A percentile compares a stretch with the other conserved stretches of the same genome.
Conservation (phyloP, 2,888 invertebrate genomes). For the Andrena fulva region DNA sequence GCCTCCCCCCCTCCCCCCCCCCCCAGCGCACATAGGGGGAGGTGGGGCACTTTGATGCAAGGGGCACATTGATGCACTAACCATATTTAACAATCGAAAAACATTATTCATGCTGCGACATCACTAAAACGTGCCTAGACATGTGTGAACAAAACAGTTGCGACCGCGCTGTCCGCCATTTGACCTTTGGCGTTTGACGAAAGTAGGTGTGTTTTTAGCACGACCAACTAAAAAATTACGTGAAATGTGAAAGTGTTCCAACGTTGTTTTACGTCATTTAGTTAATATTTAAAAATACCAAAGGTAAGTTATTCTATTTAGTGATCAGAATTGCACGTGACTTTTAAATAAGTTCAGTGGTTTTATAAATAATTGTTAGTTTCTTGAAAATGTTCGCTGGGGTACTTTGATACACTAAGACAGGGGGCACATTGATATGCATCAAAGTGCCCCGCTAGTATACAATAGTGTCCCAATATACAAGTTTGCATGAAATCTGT, state of each 20-base stretch:
- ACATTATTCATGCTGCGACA: too few relatives aligned
- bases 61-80: too few relatives aligned
- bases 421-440: slow-evolving; percentile 1
- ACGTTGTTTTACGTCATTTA: slow-evolving; percentile 5
- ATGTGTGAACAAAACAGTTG: too few relatives aligned
- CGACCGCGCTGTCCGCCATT: too few relatives aligned
- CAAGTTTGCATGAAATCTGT: slow-evolving; percentile 4
- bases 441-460: slow-evolving; percentile 4
- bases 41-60: too few relatives aligned
- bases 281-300: slow-evolving; percentile 4
- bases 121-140: too few relatives aligned
- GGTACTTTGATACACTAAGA: slow-evolving; percentile 3
- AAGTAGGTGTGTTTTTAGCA: background rate
- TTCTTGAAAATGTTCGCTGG: slow-evolving; percentile 2
- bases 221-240: slow-evolving; percentile 1
- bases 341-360: slow-evolving; percentile 4
- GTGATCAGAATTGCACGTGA: background rate
- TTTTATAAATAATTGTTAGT: background rate
- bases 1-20: too few relatives aligned
- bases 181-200: too few relatives aligned
- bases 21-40: too few relatives aligned
- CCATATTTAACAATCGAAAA: too few relatives aligned
- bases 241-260: background rate
- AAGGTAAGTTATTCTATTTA: slow-evolving; percentile 7
- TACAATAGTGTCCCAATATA: slow-evolving; percentile 6